phyloP scores from a whole-genome alignment of 2,797 vertebrate genomes.

The Numenius phaeopus region DNA sequence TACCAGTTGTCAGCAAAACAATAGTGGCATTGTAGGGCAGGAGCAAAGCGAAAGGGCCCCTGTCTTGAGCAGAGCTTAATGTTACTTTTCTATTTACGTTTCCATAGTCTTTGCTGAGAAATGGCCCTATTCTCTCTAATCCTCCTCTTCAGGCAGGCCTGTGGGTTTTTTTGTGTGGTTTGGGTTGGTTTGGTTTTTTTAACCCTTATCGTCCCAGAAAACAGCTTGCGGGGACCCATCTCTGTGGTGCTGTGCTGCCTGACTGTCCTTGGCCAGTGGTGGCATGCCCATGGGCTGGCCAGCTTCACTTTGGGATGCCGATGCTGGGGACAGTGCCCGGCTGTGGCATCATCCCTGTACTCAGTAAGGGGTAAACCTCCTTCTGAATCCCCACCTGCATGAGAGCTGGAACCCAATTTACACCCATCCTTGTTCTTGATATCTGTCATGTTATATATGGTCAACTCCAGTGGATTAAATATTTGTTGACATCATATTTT shows the following conservation, averaged over 20 bases:
- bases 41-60: slow-evolving; percentile 57
- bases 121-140: slow-evolving; percentile 70
- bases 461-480: neutral
- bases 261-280: neutral
- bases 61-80: slow-evolving; percentile 47
- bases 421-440: neutral
- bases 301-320: neutral
- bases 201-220: slow-evolving; percentile 11
- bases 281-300: fast-evolving
- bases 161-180: slow-evolving; percentile 23
- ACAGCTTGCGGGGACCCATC: neutral
- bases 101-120: slow-evolving; percentile 63
- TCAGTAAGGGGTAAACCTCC: neutral
- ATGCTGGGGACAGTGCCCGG: neutral
- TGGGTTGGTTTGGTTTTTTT: neutral
- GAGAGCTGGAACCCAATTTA: neutral
- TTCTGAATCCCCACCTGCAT: neutral
- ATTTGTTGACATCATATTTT: fast-evolving
- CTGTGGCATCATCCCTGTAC: fast-evolving
- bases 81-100: slow-evolving; percentile 69
- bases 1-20: slow-evolving; percentile 76
- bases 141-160: slow-evolving; percentile 61
- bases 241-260: fast-evolving
- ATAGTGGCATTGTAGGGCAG: slow-evolving; percentile 67
- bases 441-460: neutral